phyloP scores from a whole-genome alignment of 2,888 invertebrate genomes.

The Ctena decussata region DNA sequence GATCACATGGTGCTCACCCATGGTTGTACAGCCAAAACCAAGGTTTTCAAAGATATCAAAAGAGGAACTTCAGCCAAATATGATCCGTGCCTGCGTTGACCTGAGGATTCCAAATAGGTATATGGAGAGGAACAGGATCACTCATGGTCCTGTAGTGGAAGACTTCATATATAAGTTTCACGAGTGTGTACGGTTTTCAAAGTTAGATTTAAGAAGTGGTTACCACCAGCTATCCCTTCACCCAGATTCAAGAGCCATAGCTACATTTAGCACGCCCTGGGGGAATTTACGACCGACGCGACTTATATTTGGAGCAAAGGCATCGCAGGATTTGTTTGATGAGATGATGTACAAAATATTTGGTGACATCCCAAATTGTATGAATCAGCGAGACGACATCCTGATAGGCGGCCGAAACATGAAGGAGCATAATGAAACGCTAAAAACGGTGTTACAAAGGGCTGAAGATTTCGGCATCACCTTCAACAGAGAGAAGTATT shows the following conservation, averaged over 20 bases:
- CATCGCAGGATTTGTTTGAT: conserved; percentile 25
- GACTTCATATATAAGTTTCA: conserved; percentile 41
- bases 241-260: background rate
- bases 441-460: conserved; percentile 32
- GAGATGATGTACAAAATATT: conserved; percentile 2
- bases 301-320: conserved; percentile 38
- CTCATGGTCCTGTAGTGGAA: conserved; percentile 37
- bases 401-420: conserved; percentile 10
- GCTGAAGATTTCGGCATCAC: conserved; percentile 30
- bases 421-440: conserved; percentile 30
- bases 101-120: conserved; percentile 7
- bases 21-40: conserved; percentile 8
- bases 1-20: conserved; percentile 6
- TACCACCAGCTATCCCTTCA: background rate
- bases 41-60: background rate
- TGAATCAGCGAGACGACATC: conserved; percentile 7
- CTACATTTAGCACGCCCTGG: conserved; percentile 18
- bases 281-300: conserved; percentile 18
- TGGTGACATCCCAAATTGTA: conserved; percentile 1
- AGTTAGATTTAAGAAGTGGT: conserved; percentile 9
- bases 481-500: conserved; percentile 33
- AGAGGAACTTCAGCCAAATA: background rate
- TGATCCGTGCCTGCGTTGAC: conserved; percentile 8
- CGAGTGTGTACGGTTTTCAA: conserved; percentile 18
- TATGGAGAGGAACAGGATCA: conserved; percentile 27